Evolutionary conservation across 2,113 vertebrate genomes (phyloP).

Genomic region (Asarcornis scutulata): DNA sequence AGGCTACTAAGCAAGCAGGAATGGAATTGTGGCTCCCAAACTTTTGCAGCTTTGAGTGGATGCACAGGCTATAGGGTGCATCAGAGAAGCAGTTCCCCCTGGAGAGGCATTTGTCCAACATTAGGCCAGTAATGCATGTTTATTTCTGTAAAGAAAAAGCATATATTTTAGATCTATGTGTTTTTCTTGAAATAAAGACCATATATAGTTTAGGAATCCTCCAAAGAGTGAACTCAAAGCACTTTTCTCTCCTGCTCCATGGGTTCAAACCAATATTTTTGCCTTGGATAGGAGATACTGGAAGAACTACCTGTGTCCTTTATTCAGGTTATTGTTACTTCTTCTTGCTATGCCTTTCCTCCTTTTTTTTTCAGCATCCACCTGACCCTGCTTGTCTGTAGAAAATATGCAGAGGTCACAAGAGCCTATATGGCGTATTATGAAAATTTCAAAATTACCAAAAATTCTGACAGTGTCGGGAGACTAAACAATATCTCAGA

Average conservation of each 20-base stretch:
- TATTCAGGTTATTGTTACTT: neutral
- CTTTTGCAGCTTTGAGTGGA: neutral
- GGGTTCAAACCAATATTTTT: neutral
- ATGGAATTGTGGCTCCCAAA: neutral
- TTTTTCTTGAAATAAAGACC: neutral
- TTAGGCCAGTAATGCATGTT: neutral
- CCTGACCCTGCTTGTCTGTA: neutral
- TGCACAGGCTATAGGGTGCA: neutral
- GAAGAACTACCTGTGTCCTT: neutral
- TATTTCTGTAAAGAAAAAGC: neutral
- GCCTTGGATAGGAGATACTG: neutral
- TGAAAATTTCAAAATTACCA: neutral
- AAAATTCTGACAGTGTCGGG: neutral
- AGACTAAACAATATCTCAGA: neutral
- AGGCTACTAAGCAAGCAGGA: neutral
- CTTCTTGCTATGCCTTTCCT: neutral
- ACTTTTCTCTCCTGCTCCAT: neutral
- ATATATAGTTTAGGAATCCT: neutral
- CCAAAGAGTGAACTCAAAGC: neutral
- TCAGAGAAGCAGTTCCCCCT: neutral
- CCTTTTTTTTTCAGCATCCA: neutral
- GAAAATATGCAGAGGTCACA: neutral
- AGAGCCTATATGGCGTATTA: neutral
- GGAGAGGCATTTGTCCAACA: neutral
- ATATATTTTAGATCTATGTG: neutral